Evolutionary conservation across 2,888 invertebrate species (phyloP).

Genomic region (Nymphalis polychloros): DNA sequence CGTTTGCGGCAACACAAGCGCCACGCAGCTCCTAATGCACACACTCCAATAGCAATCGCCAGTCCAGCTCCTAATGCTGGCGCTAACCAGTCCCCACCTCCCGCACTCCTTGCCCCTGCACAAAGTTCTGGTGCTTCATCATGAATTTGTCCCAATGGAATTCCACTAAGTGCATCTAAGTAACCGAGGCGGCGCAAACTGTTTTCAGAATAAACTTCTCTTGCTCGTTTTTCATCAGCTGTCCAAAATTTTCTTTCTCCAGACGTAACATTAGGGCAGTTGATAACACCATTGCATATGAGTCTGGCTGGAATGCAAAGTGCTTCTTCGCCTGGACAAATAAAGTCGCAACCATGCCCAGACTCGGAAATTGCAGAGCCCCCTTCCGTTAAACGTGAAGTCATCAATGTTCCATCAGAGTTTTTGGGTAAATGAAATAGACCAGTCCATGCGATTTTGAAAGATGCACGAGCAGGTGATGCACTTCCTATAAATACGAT

Average conservation of each 20-base stretch:
- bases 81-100: slow-evolving; percentile 83
- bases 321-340: slow-evolving; percentile 92
- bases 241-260: slow-evolving; percentile 76
- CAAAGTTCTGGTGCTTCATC: slow-evolving; percentile 91
- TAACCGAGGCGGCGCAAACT: slow-evolving; percentile 83
- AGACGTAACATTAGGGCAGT: slow-evolving; percentile 89
- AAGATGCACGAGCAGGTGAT: slow-evolving; percentile 91
- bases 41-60: slow-evolving; percentile 80
- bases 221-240: slow-evolving; percentile 74
- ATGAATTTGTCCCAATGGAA: slow-evolving; percentile 79
- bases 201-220: slow-evolving; percentile 82
- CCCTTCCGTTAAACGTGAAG: slow-evolving; percentile 87
- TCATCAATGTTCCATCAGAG: slow-evolving; percentile 89
- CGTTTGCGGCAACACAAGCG: slow-evolving; percentile 83
- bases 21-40: slow-evolving; percentile 82
- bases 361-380: slow-evolving; percentile 62
- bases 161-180: slow-evolving; percentile 70
- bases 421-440: slow-evolving; percentile 92
- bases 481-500: slow-evolving; percentile 89
- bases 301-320: slow-evolving; percentile 91
- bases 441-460: slow-evolving; percentile 95
- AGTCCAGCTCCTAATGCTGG: slow-evolving; percentile 83
- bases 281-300: slow-evolving; percentile 93
- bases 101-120: slow-evolving; percentile 74
- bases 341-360: slow-evolving; percentile 88